Evolutionary conservation across 2,113 vertebrate genomes (phyloP), one percentile per base, ranked within the genome.

Genomic region (Toxostoma redivivum): DNA sequence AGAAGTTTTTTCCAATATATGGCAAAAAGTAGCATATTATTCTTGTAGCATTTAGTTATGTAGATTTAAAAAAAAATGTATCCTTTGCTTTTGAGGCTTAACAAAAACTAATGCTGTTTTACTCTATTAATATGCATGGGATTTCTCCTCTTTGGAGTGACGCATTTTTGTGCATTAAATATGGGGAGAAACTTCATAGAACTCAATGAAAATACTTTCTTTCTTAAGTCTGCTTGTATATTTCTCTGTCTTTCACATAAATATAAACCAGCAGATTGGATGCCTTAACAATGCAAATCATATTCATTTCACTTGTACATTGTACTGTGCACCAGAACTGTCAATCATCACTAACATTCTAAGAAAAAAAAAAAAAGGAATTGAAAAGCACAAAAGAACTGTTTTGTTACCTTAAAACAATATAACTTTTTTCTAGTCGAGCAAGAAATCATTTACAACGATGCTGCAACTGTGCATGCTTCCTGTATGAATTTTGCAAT

Each of bases 211-310:
- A 98, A 99, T 98, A 98, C 98, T 98, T 99, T 98, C 98, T 98
- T 98, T 98, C 97, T 98, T 98, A 98, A 98, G 98, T 99, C 98
- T 99, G 99, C 99, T 98, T 99, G 98, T 98, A 98, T 99, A 98
- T 98, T 98, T 98, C 98, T 98, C 98, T 98, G 98, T 99, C 98
- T 98, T 98, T 98, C 99, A 98, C 98, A 98, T 99, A 98, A 99
- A 99, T 99, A 98, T 99, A 99, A 99, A 99, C 99, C 99, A 99
- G 99, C 99, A 99, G 99, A 99, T 99, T 99, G 99, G 99, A 99
- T 99, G 99, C 99, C 99, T 99, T 99, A 99, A 99, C 99, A 99
- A 99, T 99, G 99, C 99, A 99, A 99, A 98, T 98, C 99, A 99
- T 99, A 98, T 97, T 98, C 98, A 98, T 99, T 99, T 99, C 99